Conservation (phyloP, 1,140 invertebrate species). For the Leptinotarsa lineolata region DNA sequence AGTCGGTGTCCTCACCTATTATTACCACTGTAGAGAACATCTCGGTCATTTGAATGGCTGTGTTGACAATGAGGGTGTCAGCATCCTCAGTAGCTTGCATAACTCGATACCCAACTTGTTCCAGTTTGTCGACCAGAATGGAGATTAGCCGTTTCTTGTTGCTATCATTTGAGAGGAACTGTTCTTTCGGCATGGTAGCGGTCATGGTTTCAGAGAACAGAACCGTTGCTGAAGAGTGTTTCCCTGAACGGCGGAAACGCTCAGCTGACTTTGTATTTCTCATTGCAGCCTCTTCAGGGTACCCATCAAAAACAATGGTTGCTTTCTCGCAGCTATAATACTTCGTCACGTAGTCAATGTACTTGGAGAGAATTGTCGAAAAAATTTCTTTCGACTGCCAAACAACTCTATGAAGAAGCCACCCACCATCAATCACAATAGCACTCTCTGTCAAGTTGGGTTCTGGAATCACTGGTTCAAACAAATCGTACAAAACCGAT, state of each 20-base stretch:
- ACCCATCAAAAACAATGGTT: conserved; percentile 49
- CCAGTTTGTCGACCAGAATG: not conserved
- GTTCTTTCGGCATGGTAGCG: not conserved
- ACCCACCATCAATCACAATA: conserved; percentile 21
- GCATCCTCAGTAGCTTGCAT: conserved; percentile 30
- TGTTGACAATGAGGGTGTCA: not conserved
- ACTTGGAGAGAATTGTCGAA: conserved; percentile 11
- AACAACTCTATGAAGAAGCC: conserved; percentile 21
- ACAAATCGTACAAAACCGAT: conserved; percentile 42
- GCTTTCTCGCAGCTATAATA: conserved; percentile 26
- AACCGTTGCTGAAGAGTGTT: not conserved
- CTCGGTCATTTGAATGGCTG: not conserved
- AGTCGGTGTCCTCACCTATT: conserved; percentile 30
- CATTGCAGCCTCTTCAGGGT: conserved; percentile 16
- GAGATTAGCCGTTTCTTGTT: not conserved
- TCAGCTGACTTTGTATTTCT: not conserved
- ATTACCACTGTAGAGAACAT: conserved; percentile 23
- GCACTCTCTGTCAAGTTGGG: conserved; percentile 13
- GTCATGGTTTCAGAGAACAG: not conserved
- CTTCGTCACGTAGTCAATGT: conserved; percentile 12
- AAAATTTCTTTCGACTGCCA: conserved; percentile 17
- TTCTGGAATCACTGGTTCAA: conserved; percentile 39
- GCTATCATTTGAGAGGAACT: not conserved
- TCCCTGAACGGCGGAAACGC: not conserved
- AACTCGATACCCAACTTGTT: not conserved